phyloP scores from a whole-genome alignment of 2,888 invertebrate species.

The Poecilobothrus nobilitatus region DNA sequence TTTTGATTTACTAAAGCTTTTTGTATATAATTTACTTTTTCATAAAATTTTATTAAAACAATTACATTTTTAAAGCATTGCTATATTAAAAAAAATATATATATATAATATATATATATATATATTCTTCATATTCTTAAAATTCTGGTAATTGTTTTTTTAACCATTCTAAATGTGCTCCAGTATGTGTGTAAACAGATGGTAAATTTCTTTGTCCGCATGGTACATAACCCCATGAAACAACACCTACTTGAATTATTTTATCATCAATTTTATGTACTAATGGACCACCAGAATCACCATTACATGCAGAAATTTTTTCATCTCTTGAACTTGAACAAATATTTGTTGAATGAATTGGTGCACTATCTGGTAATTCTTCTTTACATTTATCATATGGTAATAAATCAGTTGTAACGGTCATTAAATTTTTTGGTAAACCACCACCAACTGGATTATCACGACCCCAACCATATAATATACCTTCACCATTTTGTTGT shows the following conservation, averaged over 20 bases:
- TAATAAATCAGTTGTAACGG: constrained; percentile 32
- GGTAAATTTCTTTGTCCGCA: constrained; percentile 42
- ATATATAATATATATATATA: too few species aligned
- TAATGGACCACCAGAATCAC: constrained; percentile 41
- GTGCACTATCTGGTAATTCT: constrained; percentile 28
- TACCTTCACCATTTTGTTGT: constrained; percentile 31
- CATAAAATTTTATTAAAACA: too few species aligned
- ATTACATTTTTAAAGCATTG: too few species aligned
- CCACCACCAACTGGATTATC: constrained; percentile 22
- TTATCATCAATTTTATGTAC: constrained; percentile 28
- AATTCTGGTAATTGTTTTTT: constrained; percentile 15
- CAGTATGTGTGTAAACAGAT: constrained; percentile 44
- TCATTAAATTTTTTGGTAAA: constrained; percentile 32
- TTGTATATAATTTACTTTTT: too few species aligned
- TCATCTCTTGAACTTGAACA: constrained; percentile 44
- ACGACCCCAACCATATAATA: constrained; percentile 46
- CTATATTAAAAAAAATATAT: too few species aligned
- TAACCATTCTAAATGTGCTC: constrained; percentile 43
- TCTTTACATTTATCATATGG: constrained; percentile 29
- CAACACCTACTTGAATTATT: constrained; percentile 42
- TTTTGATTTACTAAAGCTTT: too few species aligned
- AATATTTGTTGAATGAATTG: constrained; percentile 38
- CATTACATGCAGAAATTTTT: constrained; percentile 44
- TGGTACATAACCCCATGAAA: constrained; percentile 47
- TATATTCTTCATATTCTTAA: too few species aligned